phyloP scores from a whole-genome alignment of 2,113 vertebrate species.

The Chaetodon trifascialis region DNA sequence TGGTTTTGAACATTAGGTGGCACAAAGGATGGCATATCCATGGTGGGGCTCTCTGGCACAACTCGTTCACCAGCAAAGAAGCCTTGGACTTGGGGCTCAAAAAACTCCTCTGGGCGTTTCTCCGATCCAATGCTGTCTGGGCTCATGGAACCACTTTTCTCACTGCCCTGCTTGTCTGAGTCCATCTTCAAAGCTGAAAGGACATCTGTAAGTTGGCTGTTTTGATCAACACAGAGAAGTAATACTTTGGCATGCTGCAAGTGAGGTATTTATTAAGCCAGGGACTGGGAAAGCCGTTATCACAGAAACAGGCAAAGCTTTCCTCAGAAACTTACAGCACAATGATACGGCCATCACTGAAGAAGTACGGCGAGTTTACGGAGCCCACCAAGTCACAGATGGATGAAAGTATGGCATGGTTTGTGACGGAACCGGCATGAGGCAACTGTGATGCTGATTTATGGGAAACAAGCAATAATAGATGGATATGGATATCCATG shows the following conservation, averaged over 20 bases:
- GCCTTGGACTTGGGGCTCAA: conserved; percentile 74
- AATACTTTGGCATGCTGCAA: conserved; percentile 70
- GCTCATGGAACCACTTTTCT: conserved; percentile 82
- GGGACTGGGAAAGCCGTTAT: conserved; percentile 72
- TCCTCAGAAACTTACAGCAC: conserved; percentile 79
- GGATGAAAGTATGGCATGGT: conserved; percentile 79
- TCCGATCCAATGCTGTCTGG: conserved; percentile 83
- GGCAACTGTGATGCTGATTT: conserved; percentile 75
- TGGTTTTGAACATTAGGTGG: conserved; percentile 75
- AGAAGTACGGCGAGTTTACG: conserved; percentile 74
- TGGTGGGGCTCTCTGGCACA: conserved; percentile 80
- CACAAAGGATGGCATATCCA: conserved; percentile 77
- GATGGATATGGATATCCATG: conserved; percentile 71
- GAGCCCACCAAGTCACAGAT: conserved; percentile 81
- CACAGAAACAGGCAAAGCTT: conserved; percentile 82
- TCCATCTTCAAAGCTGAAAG: conserved; percentile 99
- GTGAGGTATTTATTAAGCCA: conserved; percentile 53
- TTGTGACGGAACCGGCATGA: conserved; percentile 79
- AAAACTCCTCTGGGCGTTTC: conserved; percentile 78
- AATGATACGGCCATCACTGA: conserved; percentile 78
- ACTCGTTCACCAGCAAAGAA: conserved; percentile 80
- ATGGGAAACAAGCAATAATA: conserved; percentile 77
- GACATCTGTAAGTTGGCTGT: conserved; percentile 94
- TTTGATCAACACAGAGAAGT: conserved; percentile 66
- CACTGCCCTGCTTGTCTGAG: conserved; percentile 85